These are phyloP conservation scores for Caenorhabditis macrosperma DNA, from an alignment of 2,888 invertebrate genomes.

Conservation along the genomic window DNA sequence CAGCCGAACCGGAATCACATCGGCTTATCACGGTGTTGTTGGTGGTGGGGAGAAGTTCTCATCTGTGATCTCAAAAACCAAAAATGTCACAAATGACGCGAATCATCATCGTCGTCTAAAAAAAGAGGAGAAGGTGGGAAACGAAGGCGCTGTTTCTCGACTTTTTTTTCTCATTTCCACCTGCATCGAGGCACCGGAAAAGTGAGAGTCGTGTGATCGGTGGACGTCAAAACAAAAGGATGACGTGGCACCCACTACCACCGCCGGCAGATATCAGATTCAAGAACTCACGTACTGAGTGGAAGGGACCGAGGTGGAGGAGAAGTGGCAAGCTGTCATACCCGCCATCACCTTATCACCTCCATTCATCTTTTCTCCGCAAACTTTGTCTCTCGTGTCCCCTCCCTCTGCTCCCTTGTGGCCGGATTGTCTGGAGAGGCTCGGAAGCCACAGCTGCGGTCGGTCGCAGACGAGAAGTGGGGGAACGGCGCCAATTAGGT, in stretches of 20 bases:
- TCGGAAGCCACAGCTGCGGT: neutral
- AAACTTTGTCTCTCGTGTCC: neutral
- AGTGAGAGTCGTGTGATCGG: neutral
- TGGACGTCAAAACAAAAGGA: neutral
- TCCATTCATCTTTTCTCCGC: constrained; percentile 30
- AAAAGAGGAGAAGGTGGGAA: too few relatives aligned
- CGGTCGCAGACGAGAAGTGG: neutral
- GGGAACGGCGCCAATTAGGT: constrained; percentile 2
- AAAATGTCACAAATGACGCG: neutral
- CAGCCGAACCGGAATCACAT: too few relatives aligned
- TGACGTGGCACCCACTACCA: neutral
- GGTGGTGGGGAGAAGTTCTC: too few relatives aligned
- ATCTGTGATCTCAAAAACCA: neutral
- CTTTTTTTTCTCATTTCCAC: neutral
- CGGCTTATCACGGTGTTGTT: too few relatives aligned
- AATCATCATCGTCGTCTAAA: neutral
- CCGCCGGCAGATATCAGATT: neutral
- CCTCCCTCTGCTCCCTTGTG: neutral
- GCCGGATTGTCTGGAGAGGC: neutral
- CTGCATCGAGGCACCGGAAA: neutral
- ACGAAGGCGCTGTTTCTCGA: too few relatives aligned
- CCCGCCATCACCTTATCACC: constrained; percentile 43
- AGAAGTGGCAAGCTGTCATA: constrained; percentile 29
- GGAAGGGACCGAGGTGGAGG: neutral
- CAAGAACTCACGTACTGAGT: constrained; percentile 30